Conservation (phyloP, 2,113 vertebrate species). For the Callospermophilus lateralis region DNA sequence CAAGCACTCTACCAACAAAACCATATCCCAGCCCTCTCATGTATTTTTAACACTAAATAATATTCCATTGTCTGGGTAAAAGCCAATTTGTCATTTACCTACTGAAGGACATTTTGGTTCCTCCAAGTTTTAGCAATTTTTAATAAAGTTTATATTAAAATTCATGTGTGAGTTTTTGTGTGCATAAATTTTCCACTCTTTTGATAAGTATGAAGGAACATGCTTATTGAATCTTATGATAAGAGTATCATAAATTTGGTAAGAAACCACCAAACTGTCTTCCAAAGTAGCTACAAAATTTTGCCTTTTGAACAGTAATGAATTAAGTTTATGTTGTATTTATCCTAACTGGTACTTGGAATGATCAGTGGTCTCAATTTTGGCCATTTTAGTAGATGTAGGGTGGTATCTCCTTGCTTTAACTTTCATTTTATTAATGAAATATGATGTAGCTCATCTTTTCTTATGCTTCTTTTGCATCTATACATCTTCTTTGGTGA, state of each 20-base stretch:
- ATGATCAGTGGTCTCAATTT: background rate
- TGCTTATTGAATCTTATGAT: background rate
- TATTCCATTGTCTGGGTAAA: background rate
- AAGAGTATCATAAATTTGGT: background rate
- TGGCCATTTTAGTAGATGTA: background rate
- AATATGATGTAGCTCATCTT: background rate
- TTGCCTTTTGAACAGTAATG: background rate
- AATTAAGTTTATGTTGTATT: background rate
- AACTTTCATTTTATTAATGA: background rate
- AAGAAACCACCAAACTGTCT: background rate
- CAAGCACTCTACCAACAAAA: no score
- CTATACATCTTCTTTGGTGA: background rate
- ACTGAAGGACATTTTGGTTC: background rate
- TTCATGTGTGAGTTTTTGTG: background rate
- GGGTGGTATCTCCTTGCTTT: background rate
- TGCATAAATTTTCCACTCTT: background rate
- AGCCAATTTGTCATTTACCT: background rate
- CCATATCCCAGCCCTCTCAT: background rate
- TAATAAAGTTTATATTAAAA: background rate
- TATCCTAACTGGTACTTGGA: background rate
- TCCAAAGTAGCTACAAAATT: background rate
- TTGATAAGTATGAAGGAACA: background rate
- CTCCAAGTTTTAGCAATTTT: background rate
- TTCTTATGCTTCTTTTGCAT: background rate
- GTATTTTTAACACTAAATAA: background rate